A percentile compares a stretch with the other conserved stretches of the same genome.
phyloP scores from a whole-genome alignment of 92 coral and sea anemone species.

The Epizoanthus stellaris region DNA sequence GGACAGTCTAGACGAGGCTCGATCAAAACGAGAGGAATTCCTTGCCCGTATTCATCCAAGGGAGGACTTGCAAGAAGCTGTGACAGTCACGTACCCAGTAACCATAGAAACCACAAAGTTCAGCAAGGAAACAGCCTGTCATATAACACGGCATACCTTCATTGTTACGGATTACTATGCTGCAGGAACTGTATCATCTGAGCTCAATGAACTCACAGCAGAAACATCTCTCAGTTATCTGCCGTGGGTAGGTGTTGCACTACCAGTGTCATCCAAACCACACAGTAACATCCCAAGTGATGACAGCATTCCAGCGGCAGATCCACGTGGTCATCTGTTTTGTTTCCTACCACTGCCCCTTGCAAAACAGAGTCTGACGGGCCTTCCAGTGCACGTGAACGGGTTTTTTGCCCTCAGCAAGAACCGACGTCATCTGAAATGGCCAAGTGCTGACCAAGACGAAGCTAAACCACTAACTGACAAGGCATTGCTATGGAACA shows the following conservation, averaged over 20 bases:
- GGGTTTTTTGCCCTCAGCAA: slow-evolving; percentile 87
- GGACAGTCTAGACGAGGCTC: slow-evolving; percentile 52
- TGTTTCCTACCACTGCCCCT: slow-evolving; percentile 82
- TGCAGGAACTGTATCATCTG: slow-evolving; percentile 19
- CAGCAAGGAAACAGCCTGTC: slow-evolving; percentile 5
- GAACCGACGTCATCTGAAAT: slow-evolving; percentile 82
- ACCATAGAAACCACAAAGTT: slow-evolving; percentile 43
- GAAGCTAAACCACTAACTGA: slow-evolving; percentile 60
- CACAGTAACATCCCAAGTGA: slow-evolving; percentile 2
- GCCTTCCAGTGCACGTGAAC: slow-evolving; percentile 84
- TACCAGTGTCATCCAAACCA: slow-evolving; percentile 17
- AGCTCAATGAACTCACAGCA: slow-evolving; percentile 32
- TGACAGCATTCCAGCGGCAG: background rate
- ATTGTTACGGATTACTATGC: slow-evolving; percentile 54
- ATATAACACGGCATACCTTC: slow-evolving; percentile 14
- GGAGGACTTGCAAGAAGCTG: slow-evolving; percentile 45
- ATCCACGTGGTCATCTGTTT: slow-evolving; percentile 75
- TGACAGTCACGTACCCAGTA: slow-evolving; percentile 55
- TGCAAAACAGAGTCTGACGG: slow-evolving; percentile 72
- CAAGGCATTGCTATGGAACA: slow-evolving; percentile 79
- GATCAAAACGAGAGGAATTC: slow-evolving; percentile 57
- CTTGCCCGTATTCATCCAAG: slow-evolving; percentile 31
- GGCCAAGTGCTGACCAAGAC: slow-evolving; percentile 80
- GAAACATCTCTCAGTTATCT: slow-evolving; percentile 41
- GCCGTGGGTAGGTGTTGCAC: slow-evolving; percentile 64